Conservation (phyloP, 2,888 invertebrate genomes). For the Hirtodrosophila histrioides region DNA sequence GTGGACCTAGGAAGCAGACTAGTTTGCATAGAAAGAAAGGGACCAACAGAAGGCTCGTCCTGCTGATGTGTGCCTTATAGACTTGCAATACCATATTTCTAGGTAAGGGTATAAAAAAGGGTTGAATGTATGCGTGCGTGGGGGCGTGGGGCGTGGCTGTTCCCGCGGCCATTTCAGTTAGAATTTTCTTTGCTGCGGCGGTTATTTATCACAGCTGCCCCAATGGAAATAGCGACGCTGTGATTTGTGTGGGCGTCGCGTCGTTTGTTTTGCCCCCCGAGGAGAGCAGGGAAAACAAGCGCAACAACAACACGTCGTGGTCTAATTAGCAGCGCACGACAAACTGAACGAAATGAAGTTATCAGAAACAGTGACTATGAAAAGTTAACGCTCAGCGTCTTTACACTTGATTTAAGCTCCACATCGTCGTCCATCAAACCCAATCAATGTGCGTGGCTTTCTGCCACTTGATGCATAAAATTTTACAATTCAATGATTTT, state of each 20-base stretch:
- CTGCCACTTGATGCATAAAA: conserved; percentile 66
- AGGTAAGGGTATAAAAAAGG: conserved; percentile 23
- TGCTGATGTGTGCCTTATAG: no score
- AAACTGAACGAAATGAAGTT: conserved; percentile 49
- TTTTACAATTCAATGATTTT: conserved; percentile 69
- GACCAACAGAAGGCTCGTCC: no score
- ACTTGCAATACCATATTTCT: no score
- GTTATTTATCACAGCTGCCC: conserved; percentile 53
- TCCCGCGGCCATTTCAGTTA: conserved; percentile 11
- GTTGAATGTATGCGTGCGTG: conserved; percentile 8
- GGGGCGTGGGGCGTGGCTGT: background rate
- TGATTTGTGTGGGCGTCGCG: conserved; percentile 62
- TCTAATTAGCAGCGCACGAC: conserved; percentile 61
- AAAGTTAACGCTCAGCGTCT: conserved; percentile 62
- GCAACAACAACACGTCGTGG: conserved; percentile 58
- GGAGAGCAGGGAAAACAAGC: background rate
- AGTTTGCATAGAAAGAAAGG: no score
- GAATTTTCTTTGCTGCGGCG: conserved; percentile 28
- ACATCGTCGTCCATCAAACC: conserved; percentile 18
- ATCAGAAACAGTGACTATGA: conserved; percentile 29
- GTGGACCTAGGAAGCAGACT: no score
- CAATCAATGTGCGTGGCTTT: conserved; percentile 14
- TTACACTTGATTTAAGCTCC: conserved; percentile 59
- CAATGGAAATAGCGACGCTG: conserved; percentile 34
- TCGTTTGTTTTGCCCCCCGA: conserved; percentile 36